These are phyloP conservation scores for Drosophila kokeensis DNA, from an alignment of 2,888 invertebrate genomes.

Conservation along the genomic window DNA sequence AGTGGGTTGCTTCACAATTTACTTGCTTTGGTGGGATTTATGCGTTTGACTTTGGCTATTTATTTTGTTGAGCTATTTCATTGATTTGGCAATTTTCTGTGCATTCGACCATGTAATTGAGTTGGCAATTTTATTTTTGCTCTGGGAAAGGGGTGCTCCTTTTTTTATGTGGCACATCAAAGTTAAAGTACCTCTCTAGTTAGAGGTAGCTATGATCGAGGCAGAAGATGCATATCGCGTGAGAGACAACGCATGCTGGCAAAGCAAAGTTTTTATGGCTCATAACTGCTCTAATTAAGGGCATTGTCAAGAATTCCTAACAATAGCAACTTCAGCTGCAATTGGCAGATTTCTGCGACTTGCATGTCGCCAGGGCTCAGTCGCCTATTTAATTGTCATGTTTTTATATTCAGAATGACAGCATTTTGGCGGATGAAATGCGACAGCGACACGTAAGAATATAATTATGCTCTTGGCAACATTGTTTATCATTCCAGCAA, in stretches of 20 bases:
- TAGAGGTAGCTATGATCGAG: conserved; percentile 34
- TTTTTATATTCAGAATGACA: conserved; percentile 59
- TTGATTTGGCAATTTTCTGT: conserved; percentile 68
- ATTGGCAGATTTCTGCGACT: conserved; percentile 60
- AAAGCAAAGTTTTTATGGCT: conserved; percentile 62
- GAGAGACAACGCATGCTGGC: conserved; percentile 41
- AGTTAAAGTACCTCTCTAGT: conserved; percentile 20
- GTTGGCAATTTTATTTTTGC: conserved; percentile 54
- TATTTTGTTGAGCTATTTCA: conserved; percentile 65
- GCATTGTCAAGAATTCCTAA: conserved; percentile 64
- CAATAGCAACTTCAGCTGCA: conserved; percentile 14
- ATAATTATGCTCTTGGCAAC: conserved; percentile 63
- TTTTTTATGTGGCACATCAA: conserved; percentile 19
- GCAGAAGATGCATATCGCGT: conserved; percentile 64
- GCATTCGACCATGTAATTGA: conserved; percentile 74
- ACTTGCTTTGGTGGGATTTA: conserved; percentile 61
- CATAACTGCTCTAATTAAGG: conserved; percentile 76
- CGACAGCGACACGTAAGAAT: conserved; percentile 63
- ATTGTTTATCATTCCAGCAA: conserved; percentile 5
- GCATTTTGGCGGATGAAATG: conserved; percentile 64
- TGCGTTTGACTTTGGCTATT: conserved; percentile 60
- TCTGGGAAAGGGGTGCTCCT: background rate
- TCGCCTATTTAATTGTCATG: conserved; percentile 76
- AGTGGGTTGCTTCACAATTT: conserved; percentile 34
- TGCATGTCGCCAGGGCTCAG: conserved; percentile 78